These are phyloP conservation scores for Jacana jacana DNA, from an alignment of 2,113 vertebrate genomes.

Conservation along the genomic window DNA sequence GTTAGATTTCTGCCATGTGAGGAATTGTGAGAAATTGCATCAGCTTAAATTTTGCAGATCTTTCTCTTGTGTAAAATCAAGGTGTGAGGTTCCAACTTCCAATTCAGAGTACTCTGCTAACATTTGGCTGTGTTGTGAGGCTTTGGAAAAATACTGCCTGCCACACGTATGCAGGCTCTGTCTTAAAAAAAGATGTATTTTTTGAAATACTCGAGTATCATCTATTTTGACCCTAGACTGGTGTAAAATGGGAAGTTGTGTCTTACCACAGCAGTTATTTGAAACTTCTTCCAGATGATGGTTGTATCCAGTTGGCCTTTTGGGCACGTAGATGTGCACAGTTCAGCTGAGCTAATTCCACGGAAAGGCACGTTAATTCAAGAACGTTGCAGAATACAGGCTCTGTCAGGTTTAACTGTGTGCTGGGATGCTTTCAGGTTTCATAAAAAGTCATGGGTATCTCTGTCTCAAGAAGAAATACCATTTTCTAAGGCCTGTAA, in stretches of 20 bases:
- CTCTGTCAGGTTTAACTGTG: not conserved
- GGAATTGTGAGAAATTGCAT: not conserved
- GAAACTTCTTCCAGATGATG: not conserved
- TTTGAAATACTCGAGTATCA: not conserved
- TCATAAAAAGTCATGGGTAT: accelerated
- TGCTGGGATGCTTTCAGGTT: not conserved
- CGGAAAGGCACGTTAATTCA: not conserved
- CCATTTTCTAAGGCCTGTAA: not conserved
- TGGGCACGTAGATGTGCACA: not conserved
- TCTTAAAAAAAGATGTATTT: not conserved
- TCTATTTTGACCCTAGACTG: not conserved
- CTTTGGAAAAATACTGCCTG: not conserved
- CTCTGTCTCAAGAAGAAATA: not conserved
- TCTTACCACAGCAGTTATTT: not conserved
- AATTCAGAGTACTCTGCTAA: not conserved
- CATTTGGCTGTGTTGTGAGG: not conserved
- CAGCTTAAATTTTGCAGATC: not conserved
- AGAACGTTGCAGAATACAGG: not conserved
- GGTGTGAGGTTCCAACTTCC: not conserved
- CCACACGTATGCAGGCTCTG: accelerated
- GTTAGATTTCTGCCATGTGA: not conserved
- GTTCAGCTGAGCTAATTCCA: not conserved
- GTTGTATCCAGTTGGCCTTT: not conserved
- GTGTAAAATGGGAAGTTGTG: not conserved
- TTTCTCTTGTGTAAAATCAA: accelerated